Evolutionary conservation across 2,113 vertebrate species (phyloP), one percentile per base, ranked within the genome.

Genomic region (Ptilonorhynchus violaceus): DNA sequence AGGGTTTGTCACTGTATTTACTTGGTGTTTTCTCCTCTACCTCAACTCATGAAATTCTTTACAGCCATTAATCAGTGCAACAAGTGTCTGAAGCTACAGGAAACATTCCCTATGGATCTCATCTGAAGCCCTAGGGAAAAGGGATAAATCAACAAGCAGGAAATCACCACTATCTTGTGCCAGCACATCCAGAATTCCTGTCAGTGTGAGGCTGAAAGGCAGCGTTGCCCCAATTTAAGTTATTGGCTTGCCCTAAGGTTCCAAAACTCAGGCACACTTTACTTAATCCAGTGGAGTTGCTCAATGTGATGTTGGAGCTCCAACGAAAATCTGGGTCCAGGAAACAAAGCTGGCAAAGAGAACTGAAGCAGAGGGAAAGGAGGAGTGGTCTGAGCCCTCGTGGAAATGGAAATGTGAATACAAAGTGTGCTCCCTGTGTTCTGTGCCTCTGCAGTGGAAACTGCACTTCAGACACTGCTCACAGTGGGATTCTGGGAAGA

Each of bases 201-300:
- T 1, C 19, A 59, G 25, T 12, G 10, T 9, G 21, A 37, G 10
- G 9, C 0, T 10, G 25, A 19, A 37, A 15, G 42, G n/a, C n/a
- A 41, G 14, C 7, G 2, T 3, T 14, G 33, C 27, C 37, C 55
- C 30, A 23, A 24, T 30, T 24, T 3, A 3, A 7, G 7, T 52
- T 28, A 24, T 33, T 49, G 55, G 13, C 20, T 28, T n/a, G 50
- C 15, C n/a, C 49, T 46, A 10, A 15, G 23, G 44, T 10, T 62
- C 50, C 15, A 62, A n/a, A 42, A 37, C 6, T 3, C 7, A 27
- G 44, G 21, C 24, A 31, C 24, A 2, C 2, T 85, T 64, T 16
- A 24, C 35, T 12, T 4, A 17, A 19, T 69, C 9, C 49, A 62
- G 13, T 3, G 17, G 33, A 73, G 53, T 31, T 60, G 16, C 63